Conservation (phyloP, 2,888 invertebrate genomes). For the Pomacea canaliculata region DNA sequence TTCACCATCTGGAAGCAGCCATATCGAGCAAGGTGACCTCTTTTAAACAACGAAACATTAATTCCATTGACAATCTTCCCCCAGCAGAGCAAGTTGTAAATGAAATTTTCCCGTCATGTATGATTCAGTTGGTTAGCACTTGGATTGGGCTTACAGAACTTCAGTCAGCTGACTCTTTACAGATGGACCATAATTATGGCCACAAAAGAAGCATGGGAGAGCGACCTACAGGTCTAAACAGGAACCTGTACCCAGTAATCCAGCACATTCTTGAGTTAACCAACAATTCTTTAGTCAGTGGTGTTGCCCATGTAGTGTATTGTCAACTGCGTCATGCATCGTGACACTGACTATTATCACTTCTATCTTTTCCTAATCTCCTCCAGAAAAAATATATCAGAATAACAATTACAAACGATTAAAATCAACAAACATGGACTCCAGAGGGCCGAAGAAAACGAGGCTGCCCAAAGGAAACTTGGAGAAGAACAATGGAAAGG, state of each 20-base stretch:
- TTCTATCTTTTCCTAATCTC: too few species aligned
- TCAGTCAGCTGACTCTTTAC: constrained; percentile 3
- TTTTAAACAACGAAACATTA: constrained; percentile 53
- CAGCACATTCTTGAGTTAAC: constrained; percentile 61
- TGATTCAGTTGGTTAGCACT: constrained; percentile 45
- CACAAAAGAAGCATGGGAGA: constrained; percentile 12
- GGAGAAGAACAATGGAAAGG: too few species aligned
- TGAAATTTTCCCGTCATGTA: constrained; percentile 50
- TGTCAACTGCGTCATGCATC: constrained; percentile 38
- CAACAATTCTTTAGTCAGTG: constrained; percentile 56
- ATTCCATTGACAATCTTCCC: constrained; percentile 51
- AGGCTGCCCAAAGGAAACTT: too few species aligned
- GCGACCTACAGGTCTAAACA: not conserved
- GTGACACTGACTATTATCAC: not conserved
- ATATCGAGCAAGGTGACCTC: constrained; percentile 42
- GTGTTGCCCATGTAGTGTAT: constrained; percentile 58
- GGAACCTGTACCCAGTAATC: constrained; percentile 39
- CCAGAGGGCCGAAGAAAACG: too few species aligned
- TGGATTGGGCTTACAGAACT: constrained; percentile 43
- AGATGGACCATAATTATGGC: constrained; percentile 36
- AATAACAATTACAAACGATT: too few species aligned
- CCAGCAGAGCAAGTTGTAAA: constrained; percentile 45
- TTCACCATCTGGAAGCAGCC: constrained; percentile 38
- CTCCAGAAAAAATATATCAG: too few species aligned
- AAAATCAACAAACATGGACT: too few species aligned